These are phyloP conservation scores for Drosophila orena DNA, from an alignment of 1,140 invertebrate species.

Conservation along the genomic window DNA sequence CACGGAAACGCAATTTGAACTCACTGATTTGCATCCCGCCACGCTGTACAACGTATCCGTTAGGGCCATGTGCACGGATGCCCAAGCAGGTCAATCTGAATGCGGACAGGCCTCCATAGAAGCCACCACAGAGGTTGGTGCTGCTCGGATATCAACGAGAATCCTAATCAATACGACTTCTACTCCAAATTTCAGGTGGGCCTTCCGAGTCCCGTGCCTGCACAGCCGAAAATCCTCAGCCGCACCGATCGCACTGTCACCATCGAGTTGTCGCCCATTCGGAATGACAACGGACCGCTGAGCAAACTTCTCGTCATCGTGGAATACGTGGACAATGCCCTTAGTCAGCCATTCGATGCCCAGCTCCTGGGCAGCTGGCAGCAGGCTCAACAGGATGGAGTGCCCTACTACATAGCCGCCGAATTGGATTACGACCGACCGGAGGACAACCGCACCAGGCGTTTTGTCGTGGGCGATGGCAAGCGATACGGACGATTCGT, in stretches of 20 bases:
- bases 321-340: constrained; percentile 87
- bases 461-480: constrained; percentile 92
- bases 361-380: constrained; percentile 87
- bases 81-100: constrained; percentile 63
- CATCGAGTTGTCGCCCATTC: constrained; percentile 87
- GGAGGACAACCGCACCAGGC: constrained; percentile 83
- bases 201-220: constrained; percentile 88
- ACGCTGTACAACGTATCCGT: constrained; percentile 90
- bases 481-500: constrained; percentile 90
- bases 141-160: background rate
- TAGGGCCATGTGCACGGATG: constrained; percentile 87
- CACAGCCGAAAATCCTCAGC: constrained; percentile 87
- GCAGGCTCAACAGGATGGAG: constrained; percentile 86
- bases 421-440: constrained; percentile 86
- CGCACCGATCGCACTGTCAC: constrained; percentile 87
- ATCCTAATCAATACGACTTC: background rate
- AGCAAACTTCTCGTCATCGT: constrained; percentile 90
- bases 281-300: constrained; percentile 91
- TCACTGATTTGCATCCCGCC: constrained; percentile 89
- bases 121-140: constrained; percentile 88
- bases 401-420: constrained; percentile 92
- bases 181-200: constrained; percentile 53
- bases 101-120: constrained; percentile 86
- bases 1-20: constrained; percentile 85
- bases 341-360: constrained; percentile 86